These are phyloP conservation scores for Enteromius paludinosus DNA, from an alignment of 2,797 vertebrate species.

Conservation along the genomic window DNA sequence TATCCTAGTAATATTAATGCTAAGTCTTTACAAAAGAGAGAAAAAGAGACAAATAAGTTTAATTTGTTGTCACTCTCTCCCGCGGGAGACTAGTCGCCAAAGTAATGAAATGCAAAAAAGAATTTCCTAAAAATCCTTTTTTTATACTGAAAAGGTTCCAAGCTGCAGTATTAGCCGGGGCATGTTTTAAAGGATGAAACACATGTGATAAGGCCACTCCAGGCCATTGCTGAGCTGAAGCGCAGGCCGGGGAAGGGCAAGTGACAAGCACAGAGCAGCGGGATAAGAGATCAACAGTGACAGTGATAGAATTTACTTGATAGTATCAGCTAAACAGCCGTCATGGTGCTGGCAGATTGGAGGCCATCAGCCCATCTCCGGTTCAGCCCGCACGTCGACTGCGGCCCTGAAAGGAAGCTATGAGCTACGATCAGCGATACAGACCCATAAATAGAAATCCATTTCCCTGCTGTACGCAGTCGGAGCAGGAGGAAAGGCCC, in stretches of 20 bases:
- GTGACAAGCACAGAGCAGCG: constrained; percentile 60
- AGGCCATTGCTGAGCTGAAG: constrained; percentile 20
- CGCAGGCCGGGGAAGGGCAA: constrained; percentile 14
- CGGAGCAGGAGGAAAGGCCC: constrained; percentile 51
- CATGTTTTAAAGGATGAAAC: constrained; percentile 19
- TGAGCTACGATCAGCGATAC: constrained; percentile 85
- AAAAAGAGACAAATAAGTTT: too few relatives aligned
- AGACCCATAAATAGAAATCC: constrained; percentile 84
- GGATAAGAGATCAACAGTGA: constrained; percentile 78
- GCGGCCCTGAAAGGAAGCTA: constrained; percentile 79
- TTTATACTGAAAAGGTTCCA: background rate
- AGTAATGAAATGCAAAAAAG: background rate
- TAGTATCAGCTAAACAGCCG: constrained; percentile 81
- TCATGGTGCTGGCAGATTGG: constrained; percentile 80
- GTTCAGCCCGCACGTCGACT: constrained; percentile 80
- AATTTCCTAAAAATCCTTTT: too few relatives aligned
- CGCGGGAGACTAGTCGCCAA: fast-evolving
- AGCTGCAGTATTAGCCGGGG: background rate
- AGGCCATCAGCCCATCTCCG: constrained; percentile 83
- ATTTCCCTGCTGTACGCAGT: constrained; percentile 77
- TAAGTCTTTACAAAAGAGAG: too few relatives aligned
- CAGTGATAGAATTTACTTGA: constrained; percentile 85
- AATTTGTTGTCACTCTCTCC: too few relatives aligned
- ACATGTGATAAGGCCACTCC: constrained; percentile 17
- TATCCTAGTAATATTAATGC: too few relatives aligned